Evolutionary conservation across 1,140 invertebrate genomes (phyloP).

Genomic region (Anastatus disparis): DNA sequence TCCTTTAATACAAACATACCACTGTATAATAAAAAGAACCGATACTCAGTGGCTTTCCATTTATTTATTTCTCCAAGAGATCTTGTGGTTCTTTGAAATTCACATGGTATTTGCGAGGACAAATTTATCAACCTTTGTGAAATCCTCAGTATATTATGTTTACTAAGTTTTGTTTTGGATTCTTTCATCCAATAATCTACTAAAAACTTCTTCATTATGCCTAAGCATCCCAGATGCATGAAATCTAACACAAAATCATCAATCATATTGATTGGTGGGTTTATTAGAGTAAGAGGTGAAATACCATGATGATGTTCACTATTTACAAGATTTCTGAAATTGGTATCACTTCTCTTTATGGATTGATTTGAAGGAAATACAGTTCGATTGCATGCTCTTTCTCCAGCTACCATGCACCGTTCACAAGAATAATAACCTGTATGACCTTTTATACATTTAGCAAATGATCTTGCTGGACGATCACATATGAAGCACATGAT

Average conservation of each 20-base stretch:
- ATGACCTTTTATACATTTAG: too few relatives aligned
- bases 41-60: slow-evolving; percentile 45
- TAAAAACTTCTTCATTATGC: slow-evolving; percentile 49
- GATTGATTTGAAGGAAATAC: too few relatives aligned
- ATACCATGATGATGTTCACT: too few relatives aligned
- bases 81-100: slow-evolving; percentile 42
- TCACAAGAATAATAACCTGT: too few relatives aligned
- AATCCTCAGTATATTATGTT: background rate
- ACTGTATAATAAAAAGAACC: slow-evolving; percentile 46
- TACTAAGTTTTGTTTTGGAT: background rate
- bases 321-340: too few relatives aligned
- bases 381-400: too few relatives aligned
- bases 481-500: too few relatives aligned
- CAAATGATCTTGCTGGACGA: too few relatives aligned
- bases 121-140: slow-evolving; percentile 31
- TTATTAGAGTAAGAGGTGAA: slow-evolving; percentile 33
- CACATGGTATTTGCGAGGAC: slow-evolving; percentile 34
- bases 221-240: slow-evolving; percentile 49
- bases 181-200: slow-evolving; percentile 40
- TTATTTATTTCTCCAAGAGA: slow-evolving; percentile 18
- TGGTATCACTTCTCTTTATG: too few relatives aligned
- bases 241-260: slow-evolving; percentile 48
- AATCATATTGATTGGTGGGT: slow-evolving; percentile 43
- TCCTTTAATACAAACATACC: slow-evolving; percentile 39
- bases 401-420: too few relatives aligned